Evolutionary conservation across 1,140 invertebrate genomes (phyloP).

Genomic region (Diorhabda sublineata): DNA sequence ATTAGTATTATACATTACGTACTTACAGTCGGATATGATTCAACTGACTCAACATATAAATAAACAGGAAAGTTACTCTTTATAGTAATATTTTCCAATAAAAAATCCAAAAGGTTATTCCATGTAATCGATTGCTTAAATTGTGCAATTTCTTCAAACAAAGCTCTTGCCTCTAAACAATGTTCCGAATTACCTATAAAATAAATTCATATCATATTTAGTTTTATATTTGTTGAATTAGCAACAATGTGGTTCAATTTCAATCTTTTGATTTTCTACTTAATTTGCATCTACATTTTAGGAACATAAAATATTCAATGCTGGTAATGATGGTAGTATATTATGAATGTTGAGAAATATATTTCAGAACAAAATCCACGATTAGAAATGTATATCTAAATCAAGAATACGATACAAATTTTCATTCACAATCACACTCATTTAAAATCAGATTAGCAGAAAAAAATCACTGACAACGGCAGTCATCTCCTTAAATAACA

Average conservation of each 20-base stretch:
- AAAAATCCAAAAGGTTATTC: slow-evolving; percentile 38
- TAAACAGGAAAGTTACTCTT: slow-evolving; percentile 16
- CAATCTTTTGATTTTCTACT: not conserved
- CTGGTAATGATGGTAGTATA: too few species aligned
- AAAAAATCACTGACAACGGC: too few species aligned
- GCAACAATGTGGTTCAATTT: not conserved
- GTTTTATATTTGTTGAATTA: not conserved
- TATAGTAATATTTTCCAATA: slow-evolving; percentile 28
- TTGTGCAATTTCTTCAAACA: slow-evolving; percentile 34
- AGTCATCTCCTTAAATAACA: too few species aligned
- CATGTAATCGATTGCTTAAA: slow-evolving; percentile 31
- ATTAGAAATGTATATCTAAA: too few species aligned
- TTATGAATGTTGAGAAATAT: too few species aligned
- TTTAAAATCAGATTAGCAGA: too few species aligned
- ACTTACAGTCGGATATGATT: slow-evolving; percentile 29
- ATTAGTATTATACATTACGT: slow-evolving; percentile 25
- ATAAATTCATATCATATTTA: not conserved
- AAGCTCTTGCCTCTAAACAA: slow-evolving; percentile 25
- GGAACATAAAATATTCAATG: not conserved
- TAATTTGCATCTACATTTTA: not conserved
- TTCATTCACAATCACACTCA: too few species aligned
- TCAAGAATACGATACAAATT: too few species aligned
- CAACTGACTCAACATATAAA: slow-evolving; percentile 27
- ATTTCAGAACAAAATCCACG: too few species aligned
- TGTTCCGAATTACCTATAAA: slow-evolving; percentile 31